Evolutionary conservation across 2,797 vertebrate species (phyloP).

Genomic region (Zenarchopterus dispar): DNA sequence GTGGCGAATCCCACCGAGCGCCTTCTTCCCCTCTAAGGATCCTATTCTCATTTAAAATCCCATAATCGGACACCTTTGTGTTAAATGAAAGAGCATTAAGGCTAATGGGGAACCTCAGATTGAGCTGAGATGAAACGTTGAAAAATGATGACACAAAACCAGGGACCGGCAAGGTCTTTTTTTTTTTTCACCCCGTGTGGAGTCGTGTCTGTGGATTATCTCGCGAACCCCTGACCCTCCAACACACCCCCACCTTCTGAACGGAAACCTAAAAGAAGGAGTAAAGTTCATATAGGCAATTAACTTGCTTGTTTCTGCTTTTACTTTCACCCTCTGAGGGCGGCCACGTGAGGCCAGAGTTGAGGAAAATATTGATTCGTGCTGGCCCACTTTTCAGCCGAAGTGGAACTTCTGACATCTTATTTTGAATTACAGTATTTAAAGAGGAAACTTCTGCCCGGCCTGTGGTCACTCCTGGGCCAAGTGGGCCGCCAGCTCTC

Average conservation of each 20-base stretch:
- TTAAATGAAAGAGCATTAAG: conserved; percentile 70
- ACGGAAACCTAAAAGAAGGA: no score
- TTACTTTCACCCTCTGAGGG: no score
- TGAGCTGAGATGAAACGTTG: conserved; percentile 65
- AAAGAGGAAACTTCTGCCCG: neutral
- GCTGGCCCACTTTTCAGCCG: no score
- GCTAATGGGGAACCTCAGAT: conserved; percentile 67
- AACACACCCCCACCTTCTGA: no score
- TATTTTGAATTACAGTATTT: neutral
- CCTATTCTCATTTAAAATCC: conserved; percentile 68
- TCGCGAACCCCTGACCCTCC: no score
- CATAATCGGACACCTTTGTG: conserved; percentile 72
- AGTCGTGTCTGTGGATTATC: neutral
- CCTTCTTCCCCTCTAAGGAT: conserved; percentile 26
- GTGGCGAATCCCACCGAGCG: conserved; percentile 14
- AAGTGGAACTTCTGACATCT: conserved; percentile 1
- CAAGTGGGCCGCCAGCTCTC: neutral
- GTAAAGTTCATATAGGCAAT: conserved; percentile 13
- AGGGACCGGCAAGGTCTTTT: conserved; percentile 48
- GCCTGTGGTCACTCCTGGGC: conserved; percentile 3
- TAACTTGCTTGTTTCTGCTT: neutral
- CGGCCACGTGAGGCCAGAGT: no score
- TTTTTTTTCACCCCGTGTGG: conserved; percentile 39
- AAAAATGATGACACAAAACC: conserved; percentile 54
- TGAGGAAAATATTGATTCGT: no score